Percentiles rank a stretch among this genome's conserved stretches.
phyloP scores from a whole-genome alignment of 1,140 invertebrate genomes.

The Neodiprion pinetum region DNA sequence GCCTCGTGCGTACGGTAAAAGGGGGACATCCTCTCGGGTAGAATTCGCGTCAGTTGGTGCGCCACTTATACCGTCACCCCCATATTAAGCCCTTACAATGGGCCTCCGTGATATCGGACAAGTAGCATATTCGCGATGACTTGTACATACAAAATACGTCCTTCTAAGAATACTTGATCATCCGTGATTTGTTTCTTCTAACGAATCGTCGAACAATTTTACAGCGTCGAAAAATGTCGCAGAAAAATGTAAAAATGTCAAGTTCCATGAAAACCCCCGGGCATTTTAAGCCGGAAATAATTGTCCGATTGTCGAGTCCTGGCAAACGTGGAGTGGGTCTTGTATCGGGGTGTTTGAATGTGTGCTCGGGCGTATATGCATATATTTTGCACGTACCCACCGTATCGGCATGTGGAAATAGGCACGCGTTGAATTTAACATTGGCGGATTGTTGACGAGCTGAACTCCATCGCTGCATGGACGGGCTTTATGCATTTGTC shows the following conservation, averaged over 20 bases:
- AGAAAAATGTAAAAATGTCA: no score
- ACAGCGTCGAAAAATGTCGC: not conserved
- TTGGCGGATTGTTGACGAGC: constrained; percentile 48
- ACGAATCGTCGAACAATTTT: not conserved
- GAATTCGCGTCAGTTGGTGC: constrained; percentile 59
- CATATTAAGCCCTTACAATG: constrained; percentile 63
- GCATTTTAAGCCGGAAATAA: not conserved
- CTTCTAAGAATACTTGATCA: no score
- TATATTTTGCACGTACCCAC: constrained; percentile 19
- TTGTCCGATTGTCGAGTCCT: not conserved
- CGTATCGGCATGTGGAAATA: constrained; percentile 16
- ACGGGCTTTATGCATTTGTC: constrained; percentile 48
- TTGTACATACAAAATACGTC: no score
- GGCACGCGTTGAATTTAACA: constrained; percentile 55
- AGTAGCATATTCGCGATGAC: constrained; percentile 58
- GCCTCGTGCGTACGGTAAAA: constrained; percentile 55
- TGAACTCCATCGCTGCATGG: constrained; percentile 28
- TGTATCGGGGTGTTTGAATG: not conserved
- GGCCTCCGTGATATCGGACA: constrained; percentile 62
- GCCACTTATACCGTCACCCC: constrained; percentile 62
- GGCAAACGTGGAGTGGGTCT: not conserved
- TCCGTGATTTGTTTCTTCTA: no score
- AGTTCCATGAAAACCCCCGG: no score
- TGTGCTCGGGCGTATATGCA: not conserved
- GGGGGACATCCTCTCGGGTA: constrained; percentile 17